Evolutionary conservation across 2,888 invertebrate species (phyloP), one percentile per base, ranked within the genome.

Genomic region (Beris morrisii): DNA sequence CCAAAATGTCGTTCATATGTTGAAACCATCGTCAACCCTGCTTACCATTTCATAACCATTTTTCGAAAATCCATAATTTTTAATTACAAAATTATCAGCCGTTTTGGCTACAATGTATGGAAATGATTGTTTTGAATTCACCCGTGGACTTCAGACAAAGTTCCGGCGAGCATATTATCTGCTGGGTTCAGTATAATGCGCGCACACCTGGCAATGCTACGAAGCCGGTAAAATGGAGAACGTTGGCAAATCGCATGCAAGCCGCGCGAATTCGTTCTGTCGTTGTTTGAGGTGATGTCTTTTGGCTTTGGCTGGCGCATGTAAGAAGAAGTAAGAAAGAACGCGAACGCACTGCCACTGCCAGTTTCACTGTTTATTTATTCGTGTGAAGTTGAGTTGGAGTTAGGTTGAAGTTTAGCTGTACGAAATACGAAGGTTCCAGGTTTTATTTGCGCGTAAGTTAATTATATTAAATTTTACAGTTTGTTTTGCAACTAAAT

Each of bases 391-490:
- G 48, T 48, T 13, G 48, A 4, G 48, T 48, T 22, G 22, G 11
- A 11, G 4, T 48, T 5, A 38, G 6, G 48, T 48, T 13, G 48
- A 48, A n/a, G 6, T n/a, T n/a, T 48, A 6, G 6, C 12, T n/a
- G n/a, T 15, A 2, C 48, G 15, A 44, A 44, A n/a, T 44, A 9
- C 44, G 9, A 44, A 44, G 44, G 13, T n/a, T 48, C 13, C 48
- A n/a, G n/a, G n/a, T 48, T 48, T 15, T 6, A 48, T 48, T 48
- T 48, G 48, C 15, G 48, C n/a, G 48, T 48, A 48, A 13, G 48
- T 7, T 6, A 13, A 48, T 13, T 48, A 11, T 48, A 38, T 38
- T 38, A 38, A 7, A 38, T 38, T 38, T 38, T 38, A 38, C 38
- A 38, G 38, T 38, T 38, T 38, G 38, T 38, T 3, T 38, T 38